Evolutionary conservation across 2,888 invertebrate species (phyloP).

Genomic region (Tridacna crocea): DNA sequence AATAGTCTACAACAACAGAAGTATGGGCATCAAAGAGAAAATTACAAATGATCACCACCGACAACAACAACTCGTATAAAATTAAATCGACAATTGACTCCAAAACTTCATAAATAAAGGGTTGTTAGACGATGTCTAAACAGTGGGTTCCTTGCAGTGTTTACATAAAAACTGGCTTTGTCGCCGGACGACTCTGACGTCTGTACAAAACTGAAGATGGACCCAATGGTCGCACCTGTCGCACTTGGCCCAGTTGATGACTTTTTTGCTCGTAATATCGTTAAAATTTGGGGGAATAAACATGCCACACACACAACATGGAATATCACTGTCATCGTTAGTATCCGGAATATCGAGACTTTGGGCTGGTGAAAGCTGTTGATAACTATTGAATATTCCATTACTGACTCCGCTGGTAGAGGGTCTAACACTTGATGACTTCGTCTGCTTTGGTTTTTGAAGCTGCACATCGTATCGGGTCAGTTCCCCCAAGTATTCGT

Average conservation of each 20-base stretch:
- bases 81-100: too few species aligned
- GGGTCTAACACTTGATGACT: slow-evolving; percentile 2
- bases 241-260: slow-evolving; percentile 20
- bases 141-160: too few species aligned
- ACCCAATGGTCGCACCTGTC: slow-evolving; percentile 18
- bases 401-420: slow-evolving; percentile 7
- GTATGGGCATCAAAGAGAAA: too few species aligned
- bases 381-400: not conserved
- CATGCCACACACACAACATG: slow-evolving; percentile 26
- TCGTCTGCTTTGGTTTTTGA: not conserved
- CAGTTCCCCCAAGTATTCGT: not conserved
- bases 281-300: not conserved
- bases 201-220: too few species aligned
- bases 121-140: too few species aligned
- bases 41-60: too few species aligned
- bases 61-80: too few species aligned
- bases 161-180: too few species aligned
- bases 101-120: too few species aligned
- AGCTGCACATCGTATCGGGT: not conserved
- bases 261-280: slow-evolving; percentile 9
- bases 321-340: slow-evolving; percentile 1
- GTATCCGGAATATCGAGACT: not conserved
- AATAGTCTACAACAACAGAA: too few species aligned
- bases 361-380: not conserved
- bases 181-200: slow-evolving; percentile 1